phyloP scores from a whole-genome alignment of 2,113 vertebrate species.

The Burhinus bistriatus region DNA sequence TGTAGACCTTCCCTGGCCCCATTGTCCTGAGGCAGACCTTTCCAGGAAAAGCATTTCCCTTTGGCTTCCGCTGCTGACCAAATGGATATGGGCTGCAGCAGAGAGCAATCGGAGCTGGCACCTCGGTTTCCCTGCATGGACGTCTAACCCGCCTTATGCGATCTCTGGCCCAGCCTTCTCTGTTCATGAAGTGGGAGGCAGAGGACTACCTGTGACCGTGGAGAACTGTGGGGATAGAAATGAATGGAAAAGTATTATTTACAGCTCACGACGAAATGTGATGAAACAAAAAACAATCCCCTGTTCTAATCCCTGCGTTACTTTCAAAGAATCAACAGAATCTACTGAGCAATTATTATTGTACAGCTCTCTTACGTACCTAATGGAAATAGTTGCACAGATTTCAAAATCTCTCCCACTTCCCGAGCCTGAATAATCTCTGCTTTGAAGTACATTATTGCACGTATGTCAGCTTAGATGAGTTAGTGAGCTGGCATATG shows the following conservation, averaged over 20 bases:
- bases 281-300: not conserved
- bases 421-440: not conserved
- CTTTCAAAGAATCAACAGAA: not conserved
- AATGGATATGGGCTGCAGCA: accelerated
- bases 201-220: not conserved
- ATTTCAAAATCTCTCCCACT: slow-evolving; percentile 15
- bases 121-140: accelerated
- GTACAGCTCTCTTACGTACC: not conserved
- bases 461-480: not conserved
- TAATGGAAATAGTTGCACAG: not conserved
- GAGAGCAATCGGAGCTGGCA: accelerated
- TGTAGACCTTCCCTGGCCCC: not conserved
- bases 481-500: not conserved
- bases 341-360: not conserved
- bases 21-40: not conserved
- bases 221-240: not conserved
- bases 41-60: not conserved
- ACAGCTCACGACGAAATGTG: not conserved
- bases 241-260: not conserved
- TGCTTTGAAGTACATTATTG: not conserved
- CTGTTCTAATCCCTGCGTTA: not conserved
- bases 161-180: not conserved
- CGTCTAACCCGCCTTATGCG: accelerated
- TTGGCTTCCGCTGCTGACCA: not conserved
- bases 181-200: not conserved